These are phyloP conservation scores for Drosophila longiperda DNA, from an alignment of 2,888 invertebrate species.

Conservation along the genomic window DNA sequence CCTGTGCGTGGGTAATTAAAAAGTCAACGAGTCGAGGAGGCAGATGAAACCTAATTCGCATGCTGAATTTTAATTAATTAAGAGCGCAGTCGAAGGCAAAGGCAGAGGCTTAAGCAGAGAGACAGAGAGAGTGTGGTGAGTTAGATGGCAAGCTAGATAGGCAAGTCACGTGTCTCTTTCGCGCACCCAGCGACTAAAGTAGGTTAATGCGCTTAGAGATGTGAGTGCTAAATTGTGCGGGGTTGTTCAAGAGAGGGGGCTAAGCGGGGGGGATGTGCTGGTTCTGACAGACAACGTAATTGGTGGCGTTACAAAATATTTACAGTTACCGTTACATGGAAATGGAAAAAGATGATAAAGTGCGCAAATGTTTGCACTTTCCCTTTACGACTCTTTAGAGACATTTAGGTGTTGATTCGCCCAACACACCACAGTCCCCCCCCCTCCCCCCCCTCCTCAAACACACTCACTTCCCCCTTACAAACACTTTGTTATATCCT, in stretches of 20 bases:
- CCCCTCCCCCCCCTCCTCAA: neutral
- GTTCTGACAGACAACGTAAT: conserved; percentile 64
- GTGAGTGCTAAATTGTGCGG: conserved; percentile 9
- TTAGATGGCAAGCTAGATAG: conserved; percentile 33
- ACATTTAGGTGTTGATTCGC: conserved; percentile 59
- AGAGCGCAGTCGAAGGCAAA: conserved; percentile 44
- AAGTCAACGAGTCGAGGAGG: conserved; percentile 42
- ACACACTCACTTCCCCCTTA: neutral
- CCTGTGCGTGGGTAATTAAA: conserved; percentile 81
- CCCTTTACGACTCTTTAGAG: conserved; percentile 78
- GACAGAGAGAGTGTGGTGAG: conserved; percentile 2
- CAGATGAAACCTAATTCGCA: conserved; percentile 75
- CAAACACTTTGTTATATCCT: neutral
- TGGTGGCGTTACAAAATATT: conserved; percentile 81
- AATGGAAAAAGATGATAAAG: conserved; percentile 80
- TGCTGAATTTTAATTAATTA: conserved; percentile 81
- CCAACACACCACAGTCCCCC: neutral
- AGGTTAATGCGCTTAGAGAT: conserved; percentile 67
- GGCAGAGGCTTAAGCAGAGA: conserved; percentile 16
- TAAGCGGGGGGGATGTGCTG: neutral
- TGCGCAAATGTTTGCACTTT: conserved; percentile 82
- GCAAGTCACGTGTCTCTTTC: conserved; percentile 56
- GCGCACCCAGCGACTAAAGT: conserved; percentile 52
- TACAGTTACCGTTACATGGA: conserved; percentile 73
- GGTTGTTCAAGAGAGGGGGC: neutral